These are phyloP conservation scores for Acronicta alni DNA, from an alignment of 2,888 invertebrate species.

Conservation along the genomic window DNA sequence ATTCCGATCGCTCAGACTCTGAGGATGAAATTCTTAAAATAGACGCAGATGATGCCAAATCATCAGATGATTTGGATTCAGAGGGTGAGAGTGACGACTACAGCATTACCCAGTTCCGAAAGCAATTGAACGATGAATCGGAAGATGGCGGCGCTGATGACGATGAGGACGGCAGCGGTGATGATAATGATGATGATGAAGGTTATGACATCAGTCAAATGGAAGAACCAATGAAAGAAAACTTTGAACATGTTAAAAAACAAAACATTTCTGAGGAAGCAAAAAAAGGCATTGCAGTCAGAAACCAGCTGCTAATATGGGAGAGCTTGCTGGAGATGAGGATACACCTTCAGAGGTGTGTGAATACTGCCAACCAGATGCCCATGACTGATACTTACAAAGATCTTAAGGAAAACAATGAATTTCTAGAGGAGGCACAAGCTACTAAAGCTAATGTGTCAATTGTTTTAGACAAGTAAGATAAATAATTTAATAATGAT, in stretches of 20 bases:
- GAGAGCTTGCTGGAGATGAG: slow-evolving; percentile 95
- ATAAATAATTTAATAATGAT: background rate
- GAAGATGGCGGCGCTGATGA: slow-evolving; percentile 53
- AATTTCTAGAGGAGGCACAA: slow-evolving; percentile 86
- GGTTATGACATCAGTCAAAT: slow-evolving; percentile 84
- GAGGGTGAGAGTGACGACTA: slow-evolving; percentile 72
- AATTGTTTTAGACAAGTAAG: slow-evolving; percentile 90
- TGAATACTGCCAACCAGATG: slow-evolving; percentile 93
- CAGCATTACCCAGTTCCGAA: slow-evolving; percentile 68
- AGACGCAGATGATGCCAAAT: slow-evolving; percentile 54
- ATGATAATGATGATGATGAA: slow-evolving; percentile 64
- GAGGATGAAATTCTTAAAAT: slow-evolving; percentile 23
- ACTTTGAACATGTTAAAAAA: slow-evolving; percentile 90
- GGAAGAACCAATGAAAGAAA: slow-evolving; percentile 82
- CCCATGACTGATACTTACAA: slow-evolving; percentile 90
- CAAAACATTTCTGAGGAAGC: slow-evolving; percentile 88
- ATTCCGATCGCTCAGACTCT: slow-evolving; percentile 25
- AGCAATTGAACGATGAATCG: slow-evolving; percentile 62
- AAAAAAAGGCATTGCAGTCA: slow-evolving; percentile 91
- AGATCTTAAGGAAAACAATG: slow-evolving; percentile 80
- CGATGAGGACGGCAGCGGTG: slow-evolving; percentile 58
- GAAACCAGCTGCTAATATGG: slow-evolving; percentile 94
- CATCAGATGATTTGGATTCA: slow-evolving; percentile 55
- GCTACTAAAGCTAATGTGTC: slow-evolving; percentile 88
- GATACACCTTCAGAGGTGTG: slow-evolving; percentile 95